Base-by-base conservation (phyloP, 1,140 invertebrate genomes). In the Zaprionus davidi region DNA sequence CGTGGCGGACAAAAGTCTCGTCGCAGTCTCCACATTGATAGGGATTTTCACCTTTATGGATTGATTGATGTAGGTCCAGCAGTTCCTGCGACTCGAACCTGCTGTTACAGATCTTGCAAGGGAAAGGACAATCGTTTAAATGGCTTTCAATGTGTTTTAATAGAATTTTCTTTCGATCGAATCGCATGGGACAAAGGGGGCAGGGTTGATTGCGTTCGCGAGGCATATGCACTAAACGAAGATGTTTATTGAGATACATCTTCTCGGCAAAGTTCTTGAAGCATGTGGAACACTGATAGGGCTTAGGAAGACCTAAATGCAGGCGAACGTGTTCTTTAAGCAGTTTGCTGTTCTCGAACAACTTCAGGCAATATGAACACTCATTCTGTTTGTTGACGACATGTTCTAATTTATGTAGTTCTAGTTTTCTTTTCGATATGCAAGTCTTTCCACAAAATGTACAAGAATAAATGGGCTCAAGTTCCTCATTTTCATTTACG, bases 291-390 rank as follows among this genome's bases (percentile, higher is more conserved):
- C 56, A 58, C 15, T 41, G 15, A 5, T 15, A 41, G 4, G n/a
- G 17, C 31, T 3, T 3, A 13, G 22, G 17, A 20, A 9, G 3
- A 4, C 34, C 53, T 2, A 36, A 20, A 31, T 67, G 51, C 17
- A 41, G 55, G 11, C 36, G 38, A 5, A 57, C 20, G 20, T 67
- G 64, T 4, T 53, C 24, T 12, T 44, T 41, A 3, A 67, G 64
- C 3, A 34, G 41, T n/a, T 36, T 28, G 1, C 53, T 53, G 17
- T 44, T 44, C 2, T 20, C 17, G 22, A 69, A 69, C 5, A 12
- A 5, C 22, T 60, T 60, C 3, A 7, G n/a, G 28, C 57, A 69
- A n/a, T 20, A 17, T 6, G 4, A 12, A 12, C 31, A 17, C 17
- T 34, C 20, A 24, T 41, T 41, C 13, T 41, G n/a, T 24, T 3